A percentile compares a stretch with the other conserved stretches of the same genome.
Conservation (phyloP, 2,888 invertebrate species). For the Sinotaia quadrata region DNA sequence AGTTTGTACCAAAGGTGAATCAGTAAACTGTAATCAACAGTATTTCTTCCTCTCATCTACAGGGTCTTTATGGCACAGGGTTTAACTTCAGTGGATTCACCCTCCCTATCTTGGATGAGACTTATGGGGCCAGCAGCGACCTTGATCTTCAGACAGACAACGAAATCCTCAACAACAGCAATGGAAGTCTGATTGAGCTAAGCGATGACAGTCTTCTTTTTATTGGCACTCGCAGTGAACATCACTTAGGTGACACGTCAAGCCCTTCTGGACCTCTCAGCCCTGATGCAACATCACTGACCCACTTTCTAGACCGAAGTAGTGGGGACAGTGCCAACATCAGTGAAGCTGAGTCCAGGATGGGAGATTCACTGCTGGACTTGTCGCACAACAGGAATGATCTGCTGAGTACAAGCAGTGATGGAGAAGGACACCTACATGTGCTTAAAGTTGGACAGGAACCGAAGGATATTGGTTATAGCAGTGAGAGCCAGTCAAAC, state of each 20-base stretch:
- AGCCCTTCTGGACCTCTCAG: conserved; percentile 1
- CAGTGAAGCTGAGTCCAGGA: conserved; percentile 61
- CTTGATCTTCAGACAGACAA: conserved; percentile 14
- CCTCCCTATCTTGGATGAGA: conserved; percentile 40
- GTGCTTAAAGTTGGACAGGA: conserved; percentile 28
- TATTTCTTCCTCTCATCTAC: conserved; percentile 13
- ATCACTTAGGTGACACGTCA: conserved; percentile 18
- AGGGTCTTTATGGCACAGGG: conserved; percentile 33
- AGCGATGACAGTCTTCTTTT: conserved; percentile 41
- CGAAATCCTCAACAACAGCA: conserved; percentile 20
- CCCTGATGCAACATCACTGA: conserved; percentile 14
- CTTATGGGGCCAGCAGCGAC: conserved; percentile 25
- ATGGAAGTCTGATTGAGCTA: conserved; percentile 33
- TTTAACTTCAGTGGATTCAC: conserved; percentile 40
- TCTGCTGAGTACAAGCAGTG: conserved; percentile 35
- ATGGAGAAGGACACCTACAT: conserved; percentile 32
- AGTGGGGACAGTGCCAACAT: conserved; percentile 64
- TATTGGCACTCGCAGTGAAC: conserved; percentile 28
- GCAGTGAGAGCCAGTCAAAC: conserved; percentile 71
- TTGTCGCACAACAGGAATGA: background rate
- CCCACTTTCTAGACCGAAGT: conserved; percentile 43
- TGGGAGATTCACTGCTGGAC: conserved; percentile 43
- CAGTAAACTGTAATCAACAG: no score
- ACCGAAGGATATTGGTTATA: conserved; percentile 70
- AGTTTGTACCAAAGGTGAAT: no score